Percentiles rank a stretch among this genome's conserved stretches.
phyloP scores from a whole-genome alignment of 1,140 invertebrate genomes.

The Neodiprion lecontei region DNA sequence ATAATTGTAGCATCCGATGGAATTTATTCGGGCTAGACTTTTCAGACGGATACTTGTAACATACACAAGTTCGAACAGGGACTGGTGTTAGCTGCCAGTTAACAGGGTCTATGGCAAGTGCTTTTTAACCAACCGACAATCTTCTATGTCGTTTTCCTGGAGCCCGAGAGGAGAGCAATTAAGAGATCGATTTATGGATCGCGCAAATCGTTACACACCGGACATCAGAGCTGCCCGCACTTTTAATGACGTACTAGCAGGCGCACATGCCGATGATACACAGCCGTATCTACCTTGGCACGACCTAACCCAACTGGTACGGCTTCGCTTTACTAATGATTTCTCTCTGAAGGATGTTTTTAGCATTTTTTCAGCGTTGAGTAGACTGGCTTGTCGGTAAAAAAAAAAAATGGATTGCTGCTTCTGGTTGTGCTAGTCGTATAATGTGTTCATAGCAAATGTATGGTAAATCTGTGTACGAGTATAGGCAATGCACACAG shows the following conservation, averaged over 20 bases:
- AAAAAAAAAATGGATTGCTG: background rate
- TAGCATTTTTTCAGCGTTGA: background rate
- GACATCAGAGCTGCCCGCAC: constrained; percentile 34
- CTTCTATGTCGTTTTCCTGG: background rate
- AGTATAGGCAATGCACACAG: too few species aligned
- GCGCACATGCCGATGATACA: constrained; percentile 26
- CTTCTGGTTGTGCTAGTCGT: too few species aligned
- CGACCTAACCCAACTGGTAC: background rate
- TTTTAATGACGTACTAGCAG: constrained; percentile 40
- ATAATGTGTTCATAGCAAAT: too few species aligned
- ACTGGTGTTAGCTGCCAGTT: background rate
- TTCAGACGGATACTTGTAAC: too few species aligned
- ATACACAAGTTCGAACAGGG: background rate
- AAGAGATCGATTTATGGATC: constrained; percentile 54
- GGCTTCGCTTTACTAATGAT: background rate
- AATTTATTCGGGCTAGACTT: too few species aligned
- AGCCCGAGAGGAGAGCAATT: constrained; percentile 36
- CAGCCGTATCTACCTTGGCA: background rate
- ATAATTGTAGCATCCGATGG: too few species aligned
- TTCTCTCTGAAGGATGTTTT: background rate
- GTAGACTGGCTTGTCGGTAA: background rate
- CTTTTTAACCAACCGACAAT: background rate
- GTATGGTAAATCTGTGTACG: too few species aligned
- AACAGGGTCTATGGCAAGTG: background rate
- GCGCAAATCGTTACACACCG: constrained; percentile 44